phyloP scores from a whole-genome alignment of 2,797 vertebrate species.

The Cyclura pinguis region DNA sequence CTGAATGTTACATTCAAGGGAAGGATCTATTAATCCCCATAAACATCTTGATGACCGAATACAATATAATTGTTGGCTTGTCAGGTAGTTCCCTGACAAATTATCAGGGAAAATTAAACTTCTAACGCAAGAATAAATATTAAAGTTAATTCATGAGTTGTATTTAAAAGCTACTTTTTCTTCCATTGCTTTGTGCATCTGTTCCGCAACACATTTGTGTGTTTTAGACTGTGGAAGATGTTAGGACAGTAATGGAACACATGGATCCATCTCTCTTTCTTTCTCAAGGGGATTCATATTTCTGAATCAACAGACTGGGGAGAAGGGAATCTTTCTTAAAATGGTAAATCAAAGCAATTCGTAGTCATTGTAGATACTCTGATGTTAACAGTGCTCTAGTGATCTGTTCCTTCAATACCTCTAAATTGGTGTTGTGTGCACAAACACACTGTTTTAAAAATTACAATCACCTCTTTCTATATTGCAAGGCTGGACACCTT shows the following conservation, averaged over 20 bases:
- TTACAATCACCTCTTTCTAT: background rate
- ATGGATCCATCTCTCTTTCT: background rate
- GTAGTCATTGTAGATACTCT: background rate
- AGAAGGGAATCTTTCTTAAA: constrained; percentile 3
- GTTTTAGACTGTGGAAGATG: constrained; percentile 49
- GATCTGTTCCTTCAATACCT: rapidly evolving
- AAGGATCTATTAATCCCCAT: constrained; percentile 75
- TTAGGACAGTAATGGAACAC: constrained; percentile 33
- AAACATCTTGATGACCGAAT: constrained; percentile 77
- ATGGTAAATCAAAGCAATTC: constrained; percentile 1
- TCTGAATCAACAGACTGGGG: background rate
- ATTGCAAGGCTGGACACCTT: background rate
- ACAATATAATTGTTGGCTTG: constrained; percentile 75
- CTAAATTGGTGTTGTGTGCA: background rate
- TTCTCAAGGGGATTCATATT: background rate
- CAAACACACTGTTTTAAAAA: background rate
- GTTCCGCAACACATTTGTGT: constrained; percentile 36
- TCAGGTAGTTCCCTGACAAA: constrained; percentile 68
- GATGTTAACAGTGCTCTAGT: background rate
- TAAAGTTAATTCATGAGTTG: constrained; percentile 58
- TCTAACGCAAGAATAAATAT: constrained; percentile 64
- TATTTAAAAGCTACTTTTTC: constrained; percentile 45
- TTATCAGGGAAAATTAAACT: constrained; percentile 73
- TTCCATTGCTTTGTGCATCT: constrained; percentile 52
- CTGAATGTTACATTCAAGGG: constrained; percentile 62